phyloP scores from a whole-genome alignment of 2,888 invertebrate genomes.

The Netelia virgata region DNA sequence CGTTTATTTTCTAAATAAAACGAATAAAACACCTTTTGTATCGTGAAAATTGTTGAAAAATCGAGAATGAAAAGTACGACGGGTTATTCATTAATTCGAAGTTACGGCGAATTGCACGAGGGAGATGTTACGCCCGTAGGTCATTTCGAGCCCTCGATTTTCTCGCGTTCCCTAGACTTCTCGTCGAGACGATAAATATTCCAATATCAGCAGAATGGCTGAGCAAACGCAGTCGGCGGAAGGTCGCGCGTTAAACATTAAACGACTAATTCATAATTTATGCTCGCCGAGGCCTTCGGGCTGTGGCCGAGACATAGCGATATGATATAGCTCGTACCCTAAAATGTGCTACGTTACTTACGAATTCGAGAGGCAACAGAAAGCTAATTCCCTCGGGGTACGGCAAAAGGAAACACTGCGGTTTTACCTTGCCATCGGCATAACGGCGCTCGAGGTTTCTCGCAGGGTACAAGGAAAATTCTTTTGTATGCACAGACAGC shows the following conservation, averaged over 20 bases:
- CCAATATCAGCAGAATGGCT: slow-evolving; percentile 20
- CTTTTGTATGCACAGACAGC: slow-evolving; percentile 31
- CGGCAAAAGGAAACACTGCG: background rate
- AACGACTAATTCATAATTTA: slow-evolving; percentile 70
- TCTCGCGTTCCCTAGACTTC: slow-evolving; percentile 7
- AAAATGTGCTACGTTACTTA: slow-evolving; percentile 35
- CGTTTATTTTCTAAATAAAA: background rate
- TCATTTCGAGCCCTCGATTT: slow-evolving; percentile 37
- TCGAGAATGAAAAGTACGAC: background rate
- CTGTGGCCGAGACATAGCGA: background rate
- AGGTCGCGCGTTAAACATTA: slow-evolving; percentile 68
- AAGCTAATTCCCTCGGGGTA: slow-evolving; percentile 35
- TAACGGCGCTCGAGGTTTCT: slow-evolving; percentile 9
- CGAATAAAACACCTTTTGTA: background rate
- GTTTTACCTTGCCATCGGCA: background rate
- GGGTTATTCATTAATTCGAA: background rate
- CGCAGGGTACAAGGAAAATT: slow-evolving; percentile 7
- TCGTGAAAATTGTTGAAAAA: slow-evolving; percentile 2
- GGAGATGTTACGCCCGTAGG: background rate
- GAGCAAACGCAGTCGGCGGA: slow-evolving; percentile 28
- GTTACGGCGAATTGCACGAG: slow-evolving; percentile 12
- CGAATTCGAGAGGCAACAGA: slow-evolving; percentile 2
- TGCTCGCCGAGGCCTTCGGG: slow-evolving; percentile 22
- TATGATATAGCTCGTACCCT: background rate
- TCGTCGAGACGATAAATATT: slow-evolving; percentile 62